Conservation (phyloP, 2,888 invertebrate species). For the Gasteruption jaculator region DNA sequence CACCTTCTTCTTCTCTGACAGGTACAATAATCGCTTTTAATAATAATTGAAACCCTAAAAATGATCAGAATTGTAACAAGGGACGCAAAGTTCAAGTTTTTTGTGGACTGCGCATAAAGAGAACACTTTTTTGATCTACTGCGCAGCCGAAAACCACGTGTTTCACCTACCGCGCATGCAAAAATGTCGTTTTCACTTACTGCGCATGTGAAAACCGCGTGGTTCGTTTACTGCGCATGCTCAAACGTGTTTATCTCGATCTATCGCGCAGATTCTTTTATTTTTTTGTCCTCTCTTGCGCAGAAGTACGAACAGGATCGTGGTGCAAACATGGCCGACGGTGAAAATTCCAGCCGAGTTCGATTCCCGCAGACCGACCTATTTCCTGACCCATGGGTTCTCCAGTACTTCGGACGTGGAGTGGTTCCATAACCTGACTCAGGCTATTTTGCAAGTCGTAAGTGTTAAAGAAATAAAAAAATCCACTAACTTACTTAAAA, state of each 20-base stretch:
- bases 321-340: slow-evolving; percentile 30
- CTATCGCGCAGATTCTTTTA: background rate
- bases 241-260: background rate
- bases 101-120: no score
- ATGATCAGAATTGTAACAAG: no score
- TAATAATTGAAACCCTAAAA: no score
- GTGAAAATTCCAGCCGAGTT: slow-evolving; percentile 31
- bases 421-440: slow-evolving; percentile 45
- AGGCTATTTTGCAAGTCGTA: slow-evolving; percentile 44
- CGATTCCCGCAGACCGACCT: slow-evolving; percentile 31
- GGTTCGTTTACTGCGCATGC: no score
- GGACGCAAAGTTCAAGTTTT: no score
- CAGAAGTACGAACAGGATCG: slow-evolving; percentile 9
- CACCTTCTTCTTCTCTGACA: slow-evolving; percentile 39
- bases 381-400: slow-evolving; percentile 49
- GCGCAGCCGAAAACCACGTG: no score
- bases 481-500: slow-evolving; percentile 1
- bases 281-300: slow-evolving; percentile 3
- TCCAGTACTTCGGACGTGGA: slow-evolving; percentile 35
- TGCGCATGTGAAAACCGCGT: no score
- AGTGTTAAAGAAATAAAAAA: slow-evolving; percentile 3
- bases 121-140: no score
- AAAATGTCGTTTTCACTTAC: no score
- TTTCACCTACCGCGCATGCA: no score
- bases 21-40: slow-evolving; percentile 26